phyloP scores from a whole-genome alignment of 2,797 vertebrate species.

The Anguilla pacifica region DNA sequence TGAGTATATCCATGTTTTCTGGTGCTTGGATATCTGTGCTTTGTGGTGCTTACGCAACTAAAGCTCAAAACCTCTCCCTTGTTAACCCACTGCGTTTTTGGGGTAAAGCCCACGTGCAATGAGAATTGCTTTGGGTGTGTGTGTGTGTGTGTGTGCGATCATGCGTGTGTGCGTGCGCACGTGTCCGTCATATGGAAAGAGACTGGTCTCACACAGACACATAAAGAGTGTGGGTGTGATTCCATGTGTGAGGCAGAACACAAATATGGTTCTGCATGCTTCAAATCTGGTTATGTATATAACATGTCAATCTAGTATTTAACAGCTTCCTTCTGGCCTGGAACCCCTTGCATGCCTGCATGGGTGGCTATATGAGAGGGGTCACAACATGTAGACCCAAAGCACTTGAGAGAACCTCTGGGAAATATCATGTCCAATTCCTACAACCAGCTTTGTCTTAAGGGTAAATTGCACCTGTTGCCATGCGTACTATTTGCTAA shows the following conservation, averaged over 20 bases:
- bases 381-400: neutral
- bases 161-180: neutral
- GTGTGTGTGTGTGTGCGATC: neutral
- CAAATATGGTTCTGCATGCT: neutral
- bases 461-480: neutral
- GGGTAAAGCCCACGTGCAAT: neutral
- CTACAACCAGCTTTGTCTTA: neutral
- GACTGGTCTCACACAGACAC: neutral
- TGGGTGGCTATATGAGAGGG: neutral
- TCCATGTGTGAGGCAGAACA: neutral
- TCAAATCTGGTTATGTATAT: neutral
- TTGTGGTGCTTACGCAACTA: neutral
- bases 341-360: neutral
- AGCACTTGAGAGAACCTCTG: neutral
- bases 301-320: constrained; percentile 10
- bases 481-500: neutral
- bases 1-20: neutral
- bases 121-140: neutral
- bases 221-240: neutral
- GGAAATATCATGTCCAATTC: neutral
- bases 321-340: neutral
- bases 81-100: neutral
- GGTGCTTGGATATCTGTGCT: neutral
- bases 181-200: neutral
- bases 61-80: neutral